Base-by-base conservation (phyloP, 2,888 invertebrate genomes). In the Volucella bombylans region DNA sequence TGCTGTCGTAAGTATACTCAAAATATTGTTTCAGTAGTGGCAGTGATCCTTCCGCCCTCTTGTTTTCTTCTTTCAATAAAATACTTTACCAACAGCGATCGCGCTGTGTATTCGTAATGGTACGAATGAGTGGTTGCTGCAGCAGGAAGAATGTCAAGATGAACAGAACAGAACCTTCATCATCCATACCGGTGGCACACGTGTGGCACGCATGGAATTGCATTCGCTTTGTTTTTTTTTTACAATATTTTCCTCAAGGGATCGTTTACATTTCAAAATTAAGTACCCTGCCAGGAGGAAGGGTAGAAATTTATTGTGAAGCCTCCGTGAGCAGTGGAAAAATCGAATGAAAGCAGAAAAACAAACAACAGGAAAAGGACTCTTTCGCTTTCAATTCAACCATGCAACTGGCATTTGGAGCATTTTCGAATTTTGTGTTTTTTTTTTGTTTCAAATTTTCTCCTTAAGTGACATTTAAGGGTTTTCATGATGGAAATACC, bases 341-440 rank as follows among this genome's bases (percentile, higher is more conserved):
- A 82, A 77, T 71, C 31, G 45, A 65, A 54, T 65, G 52, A 55
- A 67, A 72, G 52, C 59, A 54, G 54, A 47, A 55, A 67, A 72
- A 82, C 61, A 82, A 82, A 78, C 55, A 67, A 78, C 82, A 82
- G 82, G 82, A 82, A 82, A 81, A 82, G 82, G 62, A 67, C 82
- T 68, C 82, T 82, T 62, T 67, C 62, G 49, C 12, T 14, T 18
- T 23, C 64, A 31, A 31, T 57, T 54, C n/a, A 18, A 41, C 47
- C 55, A 47, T 72, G 62, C 41, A 41, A 59, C 39, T 71, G 50
- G 59, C 39, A 65, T 77, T 59, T 72, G 65, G 50, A 78, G 78
- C 61, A 72, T 72, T 77, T 72, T 15, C 47, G 18, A 18, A 18
- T 1, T 23, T n/a, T 11, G 41, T 38, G 38, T 47, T 47, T 1